phyloP scores from a whole-genome alignment of 2,113 vertebrate genomes.

The Alces alces region DNA sequence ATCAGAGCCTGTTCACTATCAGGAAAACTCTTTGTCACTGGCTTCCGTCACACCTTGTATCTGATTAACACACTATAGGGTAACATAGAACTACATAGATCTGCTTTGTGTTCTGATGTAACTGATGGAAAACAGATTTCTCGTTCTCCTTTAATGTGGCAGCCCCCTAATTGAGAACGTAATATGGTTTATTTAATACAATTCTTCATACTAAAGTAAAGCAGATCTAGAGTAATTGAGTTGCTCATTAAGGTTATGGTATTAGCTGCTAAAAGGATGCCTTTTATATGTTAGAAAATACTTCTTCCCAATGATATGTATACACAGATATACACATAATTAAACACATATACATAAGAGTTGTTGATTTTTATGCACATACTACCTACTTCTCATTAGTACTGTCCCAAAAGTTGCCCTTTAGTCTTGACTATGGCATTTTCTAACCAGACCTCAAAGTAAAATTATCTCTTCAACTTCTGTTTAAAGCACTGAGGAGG shows the following conservation, averaged over 20 bases:
- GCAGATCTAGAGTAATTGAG: slow-evolving; percentile 59
- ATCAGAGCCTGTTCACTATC: slow-evolving; percentile 81
- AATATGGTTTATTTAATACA: slow-evolving; percentile 80
- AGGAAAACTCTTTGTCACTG: slow-evolving; percentile 80
- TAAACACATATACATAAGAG: not conserved
- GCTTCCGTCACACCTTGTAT: slow-evolving; percentile 82
- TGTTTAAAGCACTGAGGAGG: not conserved
- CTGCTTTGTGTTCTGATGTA: slow-evolving; percentile 79
- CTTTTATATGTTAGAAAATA: not conserved
- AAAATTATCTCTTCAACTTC: not conserved
- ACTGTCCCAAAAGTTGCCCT: not conserved
- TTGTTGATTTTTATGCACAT: not conserved
- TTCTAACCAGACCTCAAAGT: slow-evolving; percentile 6
- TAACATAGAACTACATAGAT: slow-evolving; percentile 79
- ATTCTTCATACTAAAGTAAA: slow-evolving; percentile 72
- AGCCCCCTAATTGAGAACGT: slow-evolving; percentile 78
- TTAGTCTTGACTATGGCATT: not conserved
- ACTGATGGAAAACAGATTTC: slow-evolving; percentile 84
- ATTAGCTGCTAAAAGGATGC: slow-evolving; percentile 40
- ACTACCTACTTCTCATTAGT: not conserved
- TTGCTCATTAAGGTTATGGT: slow-evolving; percentile 60
- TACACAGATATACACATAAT: not conserved
- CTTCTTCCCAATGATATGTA: not conserved
- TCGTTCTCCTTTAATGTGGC: slow-evolving; percentile 81
- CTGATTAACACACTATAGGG: slow-evolving; percentile 81